A percentile compares a stretch with the other conserved stretches of the same genome.
Conservation (phyloP, 1,140 invertebrate genomes). For the Papilio helenus region DNA sequence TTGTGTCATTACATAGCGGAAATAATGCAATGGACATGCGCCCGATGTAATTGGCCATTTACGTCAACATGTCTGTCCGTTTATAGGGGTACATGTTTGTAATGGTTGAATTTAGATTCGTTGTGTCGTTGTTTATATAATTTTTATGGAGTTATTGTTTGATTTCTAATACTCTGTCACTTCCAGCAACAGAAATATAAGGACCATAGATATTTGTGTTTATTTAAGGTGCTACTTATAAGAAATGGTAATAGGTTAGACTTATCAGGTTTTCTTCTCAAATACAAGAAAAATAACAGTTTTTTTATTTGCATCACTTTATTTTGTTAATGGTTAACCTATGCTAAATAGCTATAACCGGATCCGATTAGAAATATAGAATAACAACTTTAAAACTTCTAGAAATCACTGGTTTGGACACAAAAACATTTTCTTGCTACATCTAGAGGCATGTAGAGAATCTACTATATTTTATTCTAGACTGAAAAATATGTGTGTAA, state of each 20-base stretch:
- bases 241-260: too few species aligned
- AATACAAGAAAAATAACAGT: slow-evolving; percentile 7
- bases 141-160: too few species aligned
- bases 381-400: background rate
- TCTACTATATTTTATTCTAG: background rate
- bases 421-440: too few species aligned
- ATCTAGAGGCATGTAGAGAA: too few species aligned
- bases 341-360: background rate
- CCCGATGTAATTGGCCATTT: slow-evolving; percentile 13
- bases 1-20: slow-evolving; percentile 26
- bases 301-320: slow-evolving; percentile 7
- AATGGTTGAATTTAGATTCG: slow-evolving; percentile 1
- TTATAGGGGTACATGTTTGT: background rate
- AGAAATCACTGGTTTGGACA: background rate
- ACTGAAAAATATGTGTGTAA: background rate
- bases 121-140: background rate
- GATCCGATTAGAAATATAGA: background rate
- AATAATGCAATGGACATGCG: slow-evolving; percentile 27
- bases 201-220: too few species aligned
- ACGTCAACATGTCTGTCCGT: slow-evolving; percentile 5
- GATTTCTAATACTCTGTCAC: too few species aligned
- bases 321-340: background rate
- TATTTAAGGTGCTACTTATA: too few species aligned
- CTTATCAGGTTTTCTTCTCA: background rate
- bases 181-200: too few species aligned